Base-by-base conservation (phyloP, 2,113 vertebrate species). In the Hepsetus odoe region DNA sequence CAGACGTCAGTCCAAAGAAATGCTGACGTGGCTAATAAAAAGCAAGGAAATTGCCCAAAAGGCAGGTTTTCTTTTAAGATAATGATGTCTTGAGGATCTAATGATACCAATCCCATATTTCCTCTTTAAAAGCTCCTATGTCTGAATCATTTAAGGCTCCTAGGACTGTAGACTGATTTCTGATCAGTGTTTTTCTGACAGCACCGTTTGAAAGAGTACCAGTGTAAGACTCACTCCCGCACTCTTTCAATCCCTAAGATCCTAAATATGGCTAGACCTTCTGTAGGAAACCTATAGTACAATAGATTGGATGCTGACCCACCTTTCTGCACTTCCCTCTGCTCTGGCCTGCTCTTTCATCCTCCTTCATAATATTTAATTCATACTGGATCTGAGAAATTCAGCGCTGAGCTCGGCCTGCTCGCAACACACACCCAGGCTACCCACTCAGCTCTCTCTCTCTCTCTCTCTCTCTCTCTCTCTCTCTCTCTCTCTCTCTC, bases 341-440 rank as follows among this genome's bases (percentile, higher is more conserved):
- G 68, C 80, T 84, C 86, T 74, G 84, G 72, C 33, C 38, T 26
- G 16, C 22, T 22, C 59, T 77, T 66, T 70, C n/a, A 77, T 81
- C 87, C 88, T 86, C 86, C 88, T 89, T 89, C 90, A 82, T 91
- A 87, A 93, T 93, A 88, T 92, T 93, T 93, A 90, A 94, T 94
- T 93, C 87, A 93, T 91, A 87, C 86, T 84, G 89, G 86, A 90
- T 87, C 82, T 80, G 59, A 80, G 71, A 78, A 53, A 53, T n/a
- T 42, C 4, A 11, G 8, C 35, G 10, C 26, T 35, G 16, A 62
- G 44, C 72, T 59, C 79, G 62, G 72, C 22, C 65, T 59, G 84
- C 85, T 82, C n/a, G 42, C 33, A 61, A 71, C 66, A 61, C 64
- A 56, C 51, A n/a, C 65, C 33, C 7, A 44, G 24, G 35, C 49